Evolutionary conservation across 1,140 invertebrate genomes (phyloP), one percentile per base, ranked within the genome.

Genomic region (Macrotrachela quadricornifera): DNA sequence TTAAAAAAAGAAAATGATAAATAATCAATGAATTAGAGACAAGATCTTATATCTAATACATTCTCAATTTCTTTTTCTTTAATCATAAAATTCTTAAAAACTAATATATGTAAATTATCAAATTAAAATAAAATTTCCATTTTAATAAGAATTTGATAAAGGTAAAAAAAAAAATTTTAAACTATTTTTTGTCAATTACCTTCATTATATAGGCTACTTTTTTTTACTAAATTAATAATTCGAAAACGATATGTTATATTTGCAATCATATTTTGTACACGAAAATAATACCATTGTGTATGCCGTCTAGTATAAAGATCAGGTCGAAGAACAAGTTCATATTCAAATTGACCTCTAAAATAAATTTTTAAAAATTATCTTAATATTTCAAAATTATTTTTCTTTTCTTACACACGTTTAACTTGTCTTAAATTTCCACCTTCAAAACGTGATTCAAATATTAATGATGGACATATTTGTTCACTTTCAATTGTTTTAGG

Each of bases 201-300:
- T 77, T 57, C 48, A 65, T 86, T 86, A 64, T 85, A 87, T 68
- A 87, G 82, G 56, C 82, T 85, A 67, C 83, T 83, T 15, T 77
- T 74, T 66, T 88, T 88, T 61, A 86, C 80, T 71, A 82, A 84
- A 69, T 91, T 90, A 46, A 88, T 76, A 42, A 91, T 83, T 67
- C 88, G 87, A 68, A 91, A 87, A 21, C 78, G 77, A 61, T 90
- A 90, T 0, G 77, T 70, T 1, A 73, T 64, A 44, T 74, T 72
- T 18, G 77, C 73, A 50, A 78, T 73, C 78, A 85, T 86, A 62
- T 83, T 82, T 16, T 78, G 78, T 14, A 90, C 79, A 73, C 83
- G 79, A 65, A 90, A 91, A 69, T 90, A 91, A 69, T 88, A 91
- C 85, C 85, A 91, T 58, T 87, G 83, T 61, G 81, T 80, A 58